Evolutionary conservation across 2,888 invertebrate genomes (phyloP), one percentile per base, ranked within the genome.

Genomic region (Furcula furcula): DNA sequence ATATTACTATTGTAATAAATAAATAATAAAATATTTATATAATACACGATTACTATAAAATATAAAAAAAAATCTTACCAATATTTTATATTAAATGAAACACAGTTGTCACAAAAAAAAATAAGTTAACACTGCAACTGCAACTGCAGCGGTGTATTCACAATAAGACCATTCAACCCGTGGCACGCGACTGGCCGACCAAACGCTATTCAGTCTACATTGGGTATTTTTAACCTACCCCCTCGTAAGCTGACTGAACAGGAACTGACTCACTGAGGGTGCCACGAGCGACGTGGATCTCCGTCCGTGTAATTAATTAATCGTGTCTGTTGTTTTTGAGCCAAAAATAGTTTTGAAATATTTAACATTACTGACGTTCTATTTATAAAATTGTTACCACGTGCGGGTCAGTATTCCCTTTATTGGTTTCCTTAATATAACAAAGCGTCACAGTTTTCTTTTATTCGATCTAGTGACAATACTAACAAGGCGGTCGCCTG

Each of bases 201-300:
- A 43, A 46, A 23, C 45, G 46, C 50, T 57, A 50, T 70, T 67
- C 39, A 57, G 54, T 50, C 59, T 42, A 46, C 45, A 46, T 48
- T 45, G 56, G 57, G 52, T 84, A 85, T 85, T 84, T 84, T 72
- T 83, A 82, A 71, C 75, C 30, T 68, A 80, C 75, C 84, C 79
- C 79, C 82, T 76, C 65, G 74, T 58, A 46, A 62, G 71, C 43
- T 32, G 44, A 40, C 54, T 46, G 47, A 34, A 28, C 42, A 44
- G 42, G 37, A 50, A 39, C 58, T 71, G 74, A 71, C 34, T 72
- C 72, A 71, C 36, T 18, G 33, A 48, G 61, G 62, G 56, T 46
- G 37, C 49, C 48, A 40, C 55, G 46, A 54, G 44, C 40, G 40
- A 58, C 18, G 14, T 10, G 45, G 54, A 58, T 55, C 51, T 58